These are phyloP conservation scores for Abscondita cerata DNA, from an alignment of 2,888 invertebrate species.

Conservation along the genomic window DNA sequence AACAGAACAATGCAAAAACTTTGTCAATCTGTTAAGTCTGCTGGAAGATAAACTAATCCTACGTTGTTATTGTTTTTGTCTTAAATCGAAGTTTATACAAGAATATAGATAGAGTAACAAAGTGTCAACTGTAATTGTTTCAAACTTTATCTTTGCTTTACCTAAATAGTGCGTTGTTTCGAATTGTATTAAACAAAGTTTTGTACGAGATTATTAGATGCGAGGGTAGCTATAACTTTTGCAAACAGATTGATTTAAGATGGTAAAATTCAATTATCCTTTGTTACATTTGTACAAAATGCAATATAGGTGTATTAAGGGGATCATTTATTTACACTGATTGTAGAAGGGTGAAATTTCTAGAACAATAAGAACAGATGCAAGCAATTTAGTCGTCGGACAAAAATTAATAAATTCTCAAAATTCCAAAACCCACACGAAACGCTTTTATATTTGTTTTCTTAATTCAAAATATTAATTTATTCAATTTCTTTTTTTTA, in stretches of 20 bases:
- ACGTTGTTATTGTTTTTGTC: too few relatives aligned
- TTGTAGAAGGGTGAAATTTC: neutral
- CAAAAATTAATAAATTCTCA: too few relatives aligned
- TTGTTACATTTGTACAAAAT: slow-evolving; percentile 4
- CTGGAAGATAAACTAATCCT: too few relatives aligned
- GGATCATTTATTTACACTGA: neutral
- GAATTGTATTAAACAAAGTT: slow-evolving; percentile 6
- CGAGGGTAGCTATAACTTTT: neutral
- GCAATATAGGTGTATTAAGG: neutral
- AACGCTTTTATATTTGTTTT: too few relatives aligned
- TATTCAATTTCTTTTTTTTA: too few relatives aligned
- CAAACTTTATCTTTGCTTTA: slow-evolving; percentile 1
- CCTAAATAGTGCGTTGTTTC: neutral
- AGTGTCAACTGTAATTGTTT: slow-evolving; percentile 2
- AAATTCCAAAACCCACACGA: too few relatives aligned
- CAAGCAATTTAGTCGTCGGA: neutral
- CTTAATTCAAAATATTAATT: too few relatives aligned
- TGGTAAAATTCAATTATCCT: slow-evolving; percentile 1
- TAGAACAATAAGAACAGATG: neutral
- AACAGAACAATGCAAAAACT: too few relatives aligned
- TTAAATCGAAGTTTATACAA: neutral
- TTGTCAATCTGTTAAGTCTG: too few relatives aligned
- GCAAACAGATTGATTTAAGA: slow-evolving; percentile 12
- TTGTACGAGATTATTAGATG: slow-evolving; percentile 5
- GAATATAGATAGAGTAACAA: neutral